A percentile compares a stretch with the other conserved stretches of the same genome.
Evolutionary conservation across 1,140 invertebrate genomes (phyloP).

Genomic region (Arctopsyche grandis): DNA sequence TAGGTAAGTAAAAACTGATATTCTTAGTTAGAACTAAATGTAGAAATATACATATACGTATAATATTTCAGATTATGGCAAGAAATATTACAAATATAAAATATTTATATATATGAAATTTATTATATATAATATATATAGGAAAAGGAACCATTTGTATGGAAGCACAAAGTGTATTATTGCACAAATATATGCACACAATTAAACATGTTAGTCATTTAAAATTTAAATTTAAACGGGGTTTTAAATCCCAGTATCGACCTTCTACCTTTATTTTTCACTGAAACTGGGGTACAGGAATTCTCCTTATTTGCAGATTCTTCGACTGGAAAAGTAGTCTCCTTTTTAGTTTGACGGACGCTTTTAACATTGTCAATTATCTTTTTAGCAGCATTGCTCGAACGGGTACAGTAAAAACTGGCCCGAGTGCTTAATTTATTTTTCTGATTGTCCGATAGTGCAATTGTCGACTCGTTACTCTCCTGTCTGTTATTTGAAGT

Average conservation of each 20-base stretch:
- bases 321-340: background rate
- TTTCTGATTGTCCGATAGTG: background rate
- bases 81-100: no score
- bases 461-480: background rate
- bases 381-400: background rate
- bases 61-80: no score
- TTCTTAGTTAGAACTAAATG: no score
- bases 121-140: no score
- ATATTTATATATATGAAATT: no score
- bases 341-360: background rate
- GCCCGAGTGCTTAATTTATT: conserved; percentile 4
- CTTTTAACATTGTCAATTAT: background rate
- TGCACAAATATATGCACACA: background rate
- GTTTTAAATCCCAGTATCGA: conserved; percentile 65
- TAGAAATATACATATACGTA: no score
- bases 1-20: no score
- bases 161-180: conserved; percentile 15
- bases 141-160: conserved; percentile 8
- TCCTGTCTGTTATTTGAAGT: background rate
- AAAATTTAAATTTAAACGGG: conserved; percentile 63
- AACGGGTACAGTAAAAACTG: conserved; percentile 9
- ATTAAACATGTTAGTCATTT: background rate
- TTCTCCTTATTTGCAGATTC: conserved; percentile 49
- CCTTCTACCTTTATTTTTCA: conserved; percentile 61
- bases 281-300: conserved; percentile 49